Evolutionary conservation across 2,113 vertebrate species (phyloP).

Genomic region (Anolis carolinensis): DNA sequence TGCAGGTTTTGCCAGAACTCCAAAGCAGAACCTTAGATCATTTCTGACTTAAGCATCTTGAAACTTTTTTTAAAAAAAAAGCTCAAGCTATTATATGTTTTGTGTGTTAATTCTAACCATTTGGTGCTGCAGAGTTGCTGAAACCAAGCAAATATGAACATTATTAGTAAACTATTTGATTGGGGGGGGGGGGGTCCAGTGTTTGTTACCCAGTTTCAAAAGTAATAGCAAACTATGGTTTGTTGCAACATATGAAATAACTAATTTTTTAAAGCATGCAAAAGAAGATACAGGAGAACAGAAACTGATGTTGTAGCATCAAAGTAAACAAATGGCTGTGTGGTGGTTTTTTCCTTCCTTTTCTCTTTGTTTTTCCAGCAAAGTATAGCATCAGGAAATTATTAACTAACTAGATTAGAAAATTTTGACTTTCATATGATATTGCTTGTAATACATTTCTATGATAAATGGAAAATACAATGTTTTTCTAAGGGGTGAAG

Average conservation of each 20-base stretch:
- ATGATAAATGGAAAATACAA: background rate
- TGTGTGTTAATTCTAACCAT: background rate
- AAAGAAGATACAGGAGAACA: background rate
- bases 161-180: background rate
- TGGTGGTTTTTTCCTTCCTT: background rate
- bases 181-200: too few relatives aligned
- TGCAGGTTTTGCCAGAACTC: background rate
- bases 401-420: background rate
- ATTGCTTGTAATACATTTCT: background rate
- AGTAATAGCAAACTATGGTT: background rate
- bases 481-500: background rate
- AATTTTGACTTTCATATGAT: background rate
- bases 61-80: background rate
- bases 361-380: background rate
- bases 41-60: background rate
- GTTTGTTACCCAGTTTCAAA: background rate
- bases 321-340: background rate
- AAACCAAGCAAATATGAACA: background rate
- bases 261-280: background rate
- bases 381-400: too few relatives aligned
- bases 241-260: background rate
- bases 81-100: background rate
- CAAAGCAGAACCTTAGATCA: background rate
- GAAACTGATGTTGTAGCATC: background rate
- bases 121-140: background rate